A percentile compares a stretch with the other conserved stretches of the same genome.
Conservation (phyloP, 1,140 invertebrate genomes). For the Zaprionus camerounensis region DNA sequence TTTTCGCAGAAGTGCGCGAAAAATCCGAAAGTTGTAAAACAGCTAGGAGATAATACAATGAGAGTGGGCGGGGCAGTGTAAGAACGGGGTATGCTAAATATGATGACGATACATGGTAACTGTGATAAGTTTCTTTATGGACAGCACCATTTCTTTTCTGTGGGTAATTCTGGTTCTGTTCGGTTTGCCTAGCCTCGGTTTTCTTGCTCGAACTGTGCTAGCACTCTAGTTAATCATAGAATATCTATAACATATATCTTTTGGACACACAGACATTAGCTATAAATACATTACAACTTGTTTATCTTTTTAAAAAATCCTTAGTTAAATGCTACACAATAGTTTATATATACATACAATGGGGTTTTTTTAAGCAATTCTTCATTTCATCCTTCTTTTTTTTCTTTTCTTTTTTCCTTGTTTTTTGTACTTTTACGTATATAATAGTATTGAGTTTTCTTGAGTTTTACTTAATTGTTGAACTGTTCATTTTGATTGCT, state of each 20-base stretch:
- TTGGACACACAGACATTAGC: constrained; percentile 60
- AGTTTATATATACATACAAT: constrained; percentile 42
- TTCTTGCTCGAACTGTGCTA: constrained; percentile 43
- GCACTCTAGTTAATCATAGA: constrained; percentile 33
- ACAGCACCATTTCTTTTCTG: constrained; percentile 36
- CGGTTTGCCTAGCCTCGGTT: constrained; percentile 31
- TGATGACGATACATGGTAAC: constrained; percentile 5
- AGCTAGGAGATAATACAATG: constrained; percentile 20
- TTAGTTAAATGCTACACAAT: constrained; percentile 47
- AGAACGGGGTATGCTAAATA: constrained; percentile 2
- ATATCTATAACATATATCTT: constrained; percentile 59
- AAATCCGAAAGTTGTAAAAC: constrained; percentile 56
- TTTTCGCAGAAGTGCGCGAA: constrained; percentile 60
- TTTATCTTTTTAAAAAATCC: constrained; percentile 23
- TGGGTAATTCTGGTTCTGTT: constrained; percentile 21
- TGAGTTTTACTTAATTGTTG: constrained; percentile 29
- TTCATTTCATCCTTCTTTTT: constrained; percentile 34
- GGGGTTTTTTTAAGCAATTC: constrained; percentile 36
- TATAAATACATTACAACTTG: constrained; percentile 46
- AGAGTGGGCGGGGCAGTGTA: constrained; percentile 58
- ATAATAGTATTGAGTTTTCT: constrained; percentile 50
- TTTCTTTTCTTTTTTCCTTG: constrained; percentile 30
- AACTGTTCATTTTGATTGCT: constrained; percentile 48
- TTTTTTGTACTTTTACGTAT: constrained; percentile 54
- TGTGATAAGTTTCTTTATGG: constrained; percentile 12